Conservation (phyloP, 2,888 invertebrate species). For the Xiphydria camelus region DNA sequence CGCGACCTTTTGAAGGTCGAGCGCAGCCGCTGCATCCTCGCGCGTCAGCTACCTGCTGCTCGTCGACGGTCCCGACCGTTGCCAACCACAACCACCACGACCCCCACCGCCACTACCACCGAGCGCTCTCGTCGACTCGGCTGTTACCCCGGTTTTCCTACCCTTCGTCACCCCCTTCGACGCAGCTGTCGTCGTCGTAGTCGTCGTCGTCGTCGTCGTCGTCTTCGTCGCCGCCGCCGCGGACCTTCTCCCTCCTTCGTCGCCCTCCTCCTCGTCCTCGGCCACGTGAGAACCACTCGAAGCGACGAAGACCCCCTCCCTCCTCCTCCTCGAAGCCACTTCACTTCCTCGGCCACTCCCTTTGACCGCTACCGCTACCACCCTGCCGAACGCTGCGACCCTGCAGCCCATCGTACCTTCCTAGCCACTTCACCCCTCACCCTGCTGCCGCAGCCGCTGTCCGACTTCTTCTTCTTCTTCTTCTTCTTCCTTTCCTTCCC, state of each 20-base stretch:
- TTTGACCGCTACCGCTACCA: slow-evolving; percentile 37
- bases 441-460: no score
- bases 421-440: background rate
- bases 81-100: slow-evolving; percentile 22
- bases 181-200: no score
- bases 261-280: background rate
- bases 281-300: background rate
- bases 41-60: slow-evolving; percentile 50
- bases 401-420: slow-evolving; percentile 46
- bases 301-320: background rate
- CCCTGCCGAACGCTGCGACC: slow-evolving; percentile 41
- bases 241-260: no score
- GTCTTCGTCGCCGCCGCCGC: no score
- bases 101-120: slow-evolving; percentile 13
- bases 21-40: slow-evolving; percentile 76
- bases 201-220: no score
- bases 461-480: background rate
- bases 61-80: slow-evolving; percentile 7
- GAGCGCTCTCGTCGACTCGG: slow-evolving; percentile 6
- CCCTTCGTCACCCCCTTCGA: slow-evolving; percentile 2
- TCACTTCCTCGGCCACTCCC: slow-evolving; percentile 2
- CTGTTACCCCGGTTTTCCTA: background rate
- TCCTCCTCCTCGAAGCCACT: slow-evolving; percentile 3
- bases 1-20: slow-evolving; percentile 86
- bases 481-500: slow-evolving; percentile 17